phyloP scores from a whole-genome alignment of 2,797 vertebrate species.

The Holocentrus rufus region DNA sequence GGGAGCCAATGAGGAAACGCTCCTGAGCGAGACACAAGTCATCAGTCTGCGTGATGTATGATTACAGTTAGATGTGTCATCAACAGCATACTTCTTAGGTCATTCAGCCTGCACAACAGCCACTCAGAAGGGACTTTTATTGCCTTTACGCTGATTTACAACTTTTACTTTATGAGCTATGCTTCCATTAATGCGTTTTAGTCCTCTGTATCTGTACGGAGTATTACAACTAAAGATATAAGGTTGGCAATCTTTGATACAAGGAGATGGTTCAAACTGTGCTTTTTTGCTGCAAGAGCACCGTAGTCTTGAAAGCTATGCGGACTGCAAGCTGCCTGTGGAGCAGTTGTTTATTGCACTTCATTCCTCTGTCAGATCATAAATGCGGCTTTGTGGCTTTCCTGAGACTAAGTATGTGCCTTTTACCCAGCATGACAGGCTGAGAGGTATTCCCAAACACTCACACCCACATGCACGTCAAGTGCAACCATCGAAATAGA shows the following conservation, averaged over 20 bases:
- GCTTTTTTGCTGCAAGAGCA: constrained; percentile 16
- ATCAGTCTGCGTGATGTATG: constrained; percentile 36
- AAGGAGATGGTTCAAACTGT: constrained; percentile 13
- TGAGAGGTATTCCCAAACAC: constrained; percentile 64
- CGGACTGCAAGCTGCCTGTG: constrained; percentile 58
- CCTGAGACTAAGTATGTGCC: constrained; percentile 62
- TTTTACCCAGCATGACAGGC: constrained; percentile 53
- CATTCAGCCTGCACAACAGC: background rate
- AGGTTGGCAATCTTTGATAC: constrained; percentile 6
- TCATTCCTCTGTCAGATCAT: constrained; percentile 76
- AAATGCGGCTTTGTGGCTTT: constrained; percentile 77
- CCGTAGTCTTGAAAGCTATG: constrained; percentile 34
- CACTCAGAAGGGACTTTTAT: constrained; percentile 40
- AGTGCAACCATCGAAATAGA: constrained; percentile 49
- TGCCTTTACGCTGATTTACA: constrained; percentile 24
- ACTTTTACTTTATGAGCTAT: constrained; percentile 16
- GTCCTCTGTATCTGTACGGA: background rate
- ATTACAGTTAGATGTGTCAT: constrained; percentile 28
- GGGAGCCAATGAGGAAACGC: constrained; percentile 34
- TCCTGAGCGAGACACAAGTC: constrained; percentile 25
- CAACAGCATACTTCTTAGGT: constrained; percentile 19
- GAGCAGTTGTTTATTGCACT: constrained; percentile 69
- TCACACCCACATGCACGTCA: constrained; percentile 55
- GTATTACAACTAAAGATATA: background rate
- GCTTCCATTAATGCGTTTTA: constrained; percentile 37